Evolutionary conservation across 2,113 vertebrate species (phyloP).

Genomic region (Pardalotus punctatus): DNA sequence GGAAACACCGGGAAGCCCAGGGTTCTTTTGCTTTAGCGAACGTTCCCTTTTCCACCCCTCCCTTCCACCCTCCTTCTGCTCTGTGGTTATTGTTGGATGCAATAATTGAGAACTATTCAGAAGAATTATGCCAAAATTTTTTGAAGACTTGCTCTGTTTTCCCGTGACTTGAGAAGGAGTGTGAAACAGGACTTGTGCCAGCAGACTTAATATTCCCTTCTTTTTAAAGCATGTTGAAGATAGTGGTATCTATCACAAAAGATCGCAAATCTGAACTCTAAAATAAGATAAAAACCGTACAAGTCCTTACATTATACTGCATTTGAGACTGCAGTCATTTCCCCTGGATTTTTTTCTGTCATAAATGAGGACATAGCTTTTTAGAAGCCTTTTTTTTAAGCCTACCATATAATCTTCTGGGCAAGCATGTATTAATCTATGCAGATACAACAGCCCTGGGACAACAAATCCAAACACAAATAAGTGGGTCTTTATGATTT

Average conservation of each 20-base stretch:
- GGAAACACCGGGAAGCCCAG: neutral
- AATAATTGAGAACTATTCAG: neutral
- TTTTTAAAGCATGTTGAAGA: neutral
- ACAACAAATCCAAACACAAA: neutral
- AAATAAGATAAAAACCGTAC: neutral
- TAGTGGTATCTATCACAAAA: neutral
- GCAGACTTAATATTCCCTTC: neutral
- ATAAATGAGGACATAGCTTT: neutral
- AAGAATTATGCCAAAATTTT: neutral
- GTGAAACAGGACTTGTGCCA: neutral
- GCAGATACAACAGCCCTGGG: neutral
- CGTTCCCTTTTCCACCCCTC: neutral
- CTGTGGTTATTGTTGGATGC: neutral
- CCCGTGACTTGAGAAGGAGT: neutral
- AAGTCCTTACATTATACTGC: neutral
- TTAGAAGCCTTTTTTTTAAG: neutral
- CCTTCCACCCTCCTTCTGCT: neutral
- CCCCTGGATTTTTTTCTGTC: neutral
- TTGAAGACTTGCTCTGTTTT: neutral
- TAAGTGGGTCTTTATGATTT: neutral
- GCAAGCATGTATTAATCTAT: neutral
- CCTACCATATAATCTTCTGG: neutral
- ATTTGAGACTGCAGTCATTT: neutral
- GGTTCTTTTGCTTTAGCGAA: rapidly evolving
- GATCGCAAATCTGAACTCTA: neutral